Conservation (phyloP, 2,888 invertebrate species). For the Patella ulyssiponensis region DNA sequence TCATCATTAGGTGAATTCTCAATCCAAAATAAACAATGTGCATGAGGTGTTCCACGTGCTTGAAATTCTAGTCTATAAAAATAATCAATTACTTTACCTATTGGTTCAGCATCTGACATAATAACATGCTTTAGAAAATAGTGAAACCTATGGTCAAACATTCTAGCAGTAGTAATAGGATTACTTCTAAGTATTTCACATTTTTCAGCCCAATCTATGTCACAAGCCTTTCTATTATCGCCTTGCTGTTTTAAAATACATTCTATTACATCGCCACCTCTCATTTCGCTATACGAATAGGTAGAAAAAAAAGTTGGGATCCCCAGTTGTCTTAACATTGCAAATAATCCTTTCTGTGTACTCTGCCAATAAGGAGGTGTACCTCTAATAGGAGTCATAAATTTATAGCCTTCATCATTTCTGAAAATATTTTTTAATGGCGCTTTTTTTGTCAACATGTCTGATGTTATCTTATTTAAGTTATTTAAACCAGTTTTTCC, state of each 20-base stretch:
- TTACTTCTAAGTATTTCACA: slow-evolving; percentile 23
- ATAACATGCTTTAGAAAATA: slow-evolving; percentile 24
- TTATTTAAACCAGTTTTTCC: neutral
- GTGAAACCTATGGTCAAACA: slow-evolving; percentile 28
- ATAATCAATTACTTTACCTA: slow-evolving; percentile 40
- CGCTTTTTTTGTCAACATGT: slow-evolving; percentile 17
- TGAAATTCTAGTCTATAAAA: slow-evolving; percentile 46
- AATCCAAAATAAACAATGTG: slow-evolving; percentile 40
- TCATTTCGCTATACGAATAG: slow-evolving; percentile 22
- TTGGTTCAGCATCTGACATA: slow-evolving; percentile 21
- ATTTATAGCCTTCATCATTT: slow-evolving; percentile 19
- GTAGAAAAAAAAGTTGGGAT: slow-evolving; percentile 20
- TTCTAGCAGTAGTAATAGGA: slow-evolving; percentile 26
- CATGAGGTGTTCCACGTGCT: slow-evolving; percentile 41
- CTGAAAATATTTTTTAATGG: slow-evolving; percentile 15
- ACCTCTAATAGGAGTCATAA: slow-evolving; percentile 22
- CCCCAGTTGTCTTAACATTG: slow-evolving; percentile 26
- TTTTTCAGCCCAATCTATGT: slow-evolving; percentile 28
- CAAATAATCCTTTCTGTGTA: slow-evolving; percentile 22
- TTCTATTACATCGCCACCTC: slow-evolving; percentile 22
- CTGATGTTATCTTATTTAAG: slow-evolving; percentile 20
- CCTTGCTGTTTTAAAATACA: slow-evolving; percentile 22
- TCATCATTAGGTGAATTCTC: slow-evolving; percentile 31
- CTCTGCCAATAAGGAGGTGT: slow-evolving; percentile 27
- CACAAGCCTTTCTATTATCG: neutral